Conservation (phyloP, 2,888 invertebrate genomes). For the Caenorhabditis macrosperma region DNA sequence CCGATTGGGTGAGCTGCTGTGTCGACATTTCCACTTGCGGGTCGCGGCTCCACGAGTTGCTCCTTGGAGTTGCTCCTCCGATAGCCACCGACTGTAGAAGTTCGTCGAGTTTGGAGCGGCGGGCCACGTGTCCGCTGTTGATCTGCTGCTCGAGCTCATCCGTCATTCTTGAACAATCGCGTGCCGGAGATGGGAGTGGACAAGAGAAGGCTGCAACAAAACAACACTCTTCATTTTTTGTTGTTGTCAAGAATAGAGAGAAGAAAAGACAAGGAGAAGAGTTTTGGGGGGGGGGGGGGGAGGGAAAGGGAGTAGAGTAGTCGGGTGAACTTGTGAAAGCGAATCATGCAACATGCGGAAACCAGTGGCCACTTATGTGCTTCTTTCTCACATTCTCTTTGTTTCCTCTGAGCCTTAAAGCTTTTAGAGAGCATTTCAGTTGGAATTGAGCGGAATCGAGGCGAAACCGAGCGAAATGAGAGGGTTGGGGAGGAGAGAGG, state of each 20-base stretch:
- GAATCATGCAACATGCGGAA: constrained; percentile 58
- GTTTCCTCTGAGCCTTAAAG: background rate
- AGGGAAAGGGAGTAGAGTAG: constrained; percentile 10
- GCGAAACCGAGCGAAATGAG: background rate
- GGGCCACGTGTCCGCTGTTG: constrained; percentile 44
- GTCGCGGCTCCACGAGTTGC: constrained; percentile 62
- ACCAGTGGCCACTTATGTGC: constrained; percentile 55
- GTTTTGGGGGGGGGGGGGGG: background rate
- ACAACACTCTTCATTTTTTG: constrained; percentile 14
- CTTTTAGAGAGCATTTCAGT: no score
- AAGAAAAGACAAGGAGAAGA: constrained; percentile 11
- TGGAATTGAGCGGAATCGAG: no score
- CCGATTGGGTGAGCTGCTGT: constrained; percentile 57
- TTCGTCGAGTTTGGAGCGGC: constrained; percentile 59
- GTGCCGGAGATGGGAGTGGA: constrained; percentile 4
- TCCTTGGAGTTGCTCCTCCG: constrained; percentile 57
- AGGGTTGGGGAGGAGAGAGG: background rate
- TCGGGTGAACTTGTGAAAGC: constrained; percentile 48
- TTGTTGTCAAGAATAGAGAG: no score
- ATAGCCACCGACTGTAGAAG: constrained; percentile 41
- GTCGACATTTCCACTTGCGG: constrained; percentile 38
- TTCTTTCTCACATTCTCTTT: constrained; percentile 56
- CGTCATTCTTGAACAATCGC: constrained; percentile 46
- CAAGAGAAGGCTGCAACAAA: constrained; percentile 25
- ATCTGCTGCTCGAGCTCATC: constrained; percentile 36